phyloP scores from a whole-genome alignment of 2,113 vertebrate species.

The Bos taurus region DNA sequence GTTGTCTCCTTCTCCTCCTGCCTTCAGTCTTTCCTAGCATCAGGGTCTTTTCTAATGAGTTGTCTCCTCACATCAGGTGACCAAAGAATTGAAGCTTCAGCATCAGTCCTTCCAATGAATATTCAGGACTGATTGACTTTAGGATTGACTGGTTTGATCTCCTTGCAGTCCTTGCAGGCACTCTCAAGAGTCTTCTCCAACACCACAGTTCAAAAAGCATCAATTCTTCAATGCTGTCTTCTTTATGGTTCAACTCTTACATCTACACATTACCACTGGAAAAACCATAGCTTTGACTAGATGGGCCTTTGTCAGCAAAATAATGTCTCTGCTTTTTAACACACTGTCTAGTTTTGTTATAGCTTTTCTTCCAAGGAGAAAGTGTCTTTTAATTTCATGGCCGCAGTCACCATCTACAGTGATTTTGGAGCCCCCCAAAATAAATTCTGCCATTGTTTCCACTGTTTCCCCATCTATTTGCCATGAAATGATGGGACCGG shows the following conservation, averaged over 20 bases:
- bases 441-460: not conserved
- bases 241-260: not conserved
- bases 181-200: not conserved
- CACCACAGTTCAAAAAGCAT: not conserved
- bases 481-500: not conserved
- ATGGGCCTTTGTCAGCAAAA: not conserved
- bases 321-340: not conserved
- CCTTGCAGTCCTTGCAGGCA: not conserved
- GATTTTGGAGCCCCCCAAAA: not conserved
- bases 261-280: not conserved
- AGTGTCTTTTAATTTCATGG: not conserved
- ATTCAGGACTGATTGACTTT: not conserved
- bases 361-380: not conserved
- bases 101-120: not conserved
- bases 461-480: not conserved
- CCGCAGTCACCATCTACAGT: not conserved
- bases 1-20: not conserved
- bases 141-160: not conserved
- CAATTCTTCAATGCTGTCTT: not conserved
- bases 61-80: not conserved
- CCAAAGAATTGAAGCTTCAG: not conserved
- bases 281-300: not conserved
- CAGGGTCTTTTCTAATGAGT: not conserved
- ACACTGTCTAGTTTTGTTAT: not conserved
- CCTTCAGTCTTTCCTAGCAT: not conserved